These are phyloP conservation scores for Antedon mediterranea DNA, from an alignment of 53 echinoderm and acorn worm species.

Conservation along the genomic window DNA sequence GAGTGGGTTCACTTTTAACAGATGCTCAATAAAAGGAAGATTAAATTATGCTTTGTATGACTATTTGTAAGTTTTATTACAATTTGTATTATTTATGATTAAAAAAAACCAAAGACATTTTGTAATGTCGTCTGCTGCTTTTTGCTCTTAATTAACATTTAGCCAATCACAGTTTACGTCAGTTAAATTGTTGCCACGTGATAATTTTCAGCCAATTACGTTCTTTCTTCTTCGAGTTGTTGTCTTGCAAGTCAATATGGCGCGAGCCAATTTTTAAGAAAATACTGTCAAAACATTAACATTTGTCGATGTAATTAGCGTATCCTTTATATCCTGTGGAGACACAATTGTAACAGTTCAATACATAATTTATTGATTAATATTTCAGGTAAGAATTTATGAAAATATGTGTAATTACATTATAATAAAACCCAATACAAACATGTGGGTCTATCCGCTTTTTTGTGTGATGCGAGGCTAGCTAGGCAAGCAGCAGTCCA, in stretches of 20 bases:
- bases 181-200: neutral
- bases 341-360: neutral
- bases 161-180: neutral
- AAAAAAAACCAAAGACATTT: too few relatives aligned
- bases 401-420: neutral
- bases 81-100: too few relatives aligned
- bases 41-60: too few relatives aligned
- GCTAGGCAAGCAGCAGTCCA: too few relatives aligned
- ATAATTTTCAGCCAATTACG: neutral
- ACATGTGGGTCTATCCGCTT: too few relatives aligned
- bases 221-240: neutral
- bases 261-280: neutral
- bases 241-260: conserved; percentile 1
- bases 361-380: neutral
- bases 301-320: neutral
- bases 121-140: neutral
- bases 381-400: neutral
- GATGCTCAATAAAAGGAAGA: too few relatives aligned
- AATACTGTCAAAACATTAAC: neutral
- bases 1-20: too few relatives aligned
- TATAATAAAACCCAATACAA: too few relatives aligned
- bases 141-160: neutral
- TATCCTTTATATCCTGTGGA: neutral
- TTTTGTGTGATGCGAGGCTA: too few relatives aligned
- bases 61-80: too few relatives aligned